phyloP scores from a whole-genome alignment of 1,140 invertebrate genomes.

The Nephotettix cincticeps region DNA sequence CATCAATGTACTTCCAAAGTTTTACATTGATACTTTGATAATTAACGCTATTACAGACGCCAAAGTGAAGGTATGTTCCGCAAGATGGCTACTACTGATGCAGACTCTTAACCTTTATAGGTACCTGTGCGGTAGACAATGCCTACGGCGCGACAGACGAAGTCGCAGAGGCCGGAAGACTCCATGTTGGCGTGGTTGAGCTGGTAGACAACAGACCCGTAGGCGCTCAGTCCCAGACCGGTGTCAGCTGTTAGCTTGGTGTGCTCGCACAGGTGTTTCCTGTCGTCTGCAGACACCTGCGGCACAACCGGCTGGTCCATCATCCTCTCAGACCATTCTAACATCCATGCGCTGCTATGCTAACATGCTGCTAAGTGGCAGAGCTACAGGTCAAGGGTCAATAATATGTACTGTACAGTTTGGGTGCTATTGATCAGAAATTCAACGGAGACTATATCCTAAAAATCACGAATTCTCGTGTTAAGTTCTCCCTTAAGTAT shows the following conservation, averaged over 20 bases:
- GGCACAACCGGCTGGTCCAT: constrained; percentile 31
- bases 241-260: constrained; percentile 50
- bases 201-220: constrained; percentile 77
- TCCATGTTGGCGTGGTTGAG: constrained; percentile 80
- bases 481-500: too few species aligned
- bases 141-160: constrained; percentile 67
- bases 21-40: too few species aligned
- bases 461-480: too few species aligned
- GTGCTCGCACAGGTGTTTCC: constrained; percentile 64
- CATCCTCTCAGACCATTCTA: not conserved
- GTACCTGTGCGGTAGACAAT: constrained; percentile 76
- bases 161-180: constrained; percentile 71
- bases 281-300: constrained; percentile 73
- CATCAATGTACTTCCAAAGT: too few species aligned
- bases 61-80: too few species aligned
- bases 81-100: too few species aligned
- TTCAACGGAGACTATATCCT: too few species aligned
- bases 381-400: not conserved
- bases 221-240: constrained; percentile 61
- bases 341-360: not conserved
- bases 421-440: too few species aligned
- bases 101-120: too few species aligned
- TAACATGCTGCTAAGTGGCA: not conserved
- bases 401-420: too few species aligned
- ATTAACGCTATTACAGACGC: too few species aligned